phyloP scores from a whole-genome alignment of 2,888 invertebrate genomes.

The Epistrophe grossulariae region DNA sequence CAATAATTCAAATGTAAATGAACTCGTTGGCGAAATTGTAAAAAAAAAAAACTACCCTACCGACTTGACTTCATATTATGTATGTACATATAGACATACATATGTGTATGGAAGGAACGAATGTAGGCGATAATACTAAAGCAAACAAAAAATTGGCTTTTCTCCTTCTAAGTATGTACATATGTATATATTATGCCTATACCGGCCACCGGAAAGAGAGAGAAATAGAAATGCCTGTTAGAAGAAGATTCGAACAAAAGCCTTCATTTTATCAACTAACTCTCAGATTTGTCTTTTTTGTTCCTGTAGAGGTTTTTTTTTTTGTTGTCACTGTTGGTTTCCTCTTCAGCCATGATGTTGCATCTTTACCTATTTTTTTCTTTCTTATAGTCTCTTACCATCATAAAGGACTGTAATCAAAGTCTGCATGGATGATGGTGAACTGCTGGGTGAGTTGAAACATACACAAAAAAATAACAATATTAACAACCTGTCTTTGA shows the following conservation, averaged over 20 bases:
- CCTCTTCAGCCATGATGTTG: constrained; percentile 37
- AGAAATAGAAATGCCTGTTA: constrained; percentile 40
- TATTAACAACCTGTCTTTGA: constrained; percentile 19
- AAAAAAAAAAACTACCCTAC: constrained; percentile 13
- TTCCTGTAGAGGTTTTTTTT: neutral
- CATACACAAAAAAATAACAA: neutral
- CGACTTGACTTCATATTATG: too few relatives aligned
- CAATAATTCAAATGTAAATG: constrained; percentile 73
- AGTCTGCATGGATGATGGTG: constrained; percentile 30
- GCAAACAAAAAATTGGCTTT: constrained; percentile 31
- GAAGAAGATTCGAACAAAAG: constrained; percentile 38
- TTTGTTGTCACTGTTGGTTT: constrained; percentile 36
- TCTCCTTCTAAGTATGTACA: neutral
- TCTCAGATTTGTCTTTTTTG: constrained; percentile 30
- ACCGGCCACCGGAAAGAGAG: constrained; percentile 22
- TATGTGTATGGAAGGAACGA: neutral
- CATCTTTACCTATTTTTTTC: constrained; percentile 29
- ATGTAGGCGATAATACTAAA: constrained; percentile 1
- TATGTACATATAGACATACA: too few relatives aligned
- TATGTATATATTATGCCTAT: too few relatives aligned
- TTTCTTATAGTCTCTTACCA: constrained; percentile 29
- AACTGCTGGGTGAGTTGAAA: neutral
- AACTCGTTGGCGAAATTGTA: constrained; percentile 58
- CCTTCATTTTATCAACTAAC: constrained; percentile 47
- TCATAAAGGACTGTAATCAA: constrained; percentile 52